These are phyloP conservation scores for Paragorgia papillata DNA, from an alignment of 92 coral and sea anemone species.

Conservation along the genomic window DNA sequence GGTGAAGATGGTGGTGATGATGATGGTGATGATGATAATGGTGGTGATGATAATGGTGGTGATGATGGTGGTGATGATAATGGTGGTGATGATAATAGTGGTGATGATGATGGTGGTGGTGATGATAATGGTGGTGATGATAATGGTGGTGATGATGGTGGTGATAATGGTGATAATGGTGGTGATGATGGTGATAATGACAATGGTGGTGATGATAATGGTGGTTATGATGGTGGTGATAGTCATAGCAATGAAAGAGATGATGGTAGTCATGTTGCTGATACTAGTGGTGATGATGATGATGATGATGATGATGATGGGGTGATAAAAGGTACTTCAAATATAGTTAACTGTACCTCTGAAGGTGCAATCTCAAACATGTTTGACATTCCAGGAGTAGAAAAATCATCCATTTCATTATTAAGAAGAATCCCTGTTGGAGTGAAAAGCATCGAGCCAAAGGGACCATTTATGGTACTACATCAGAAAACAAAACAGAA, in stretches of 20 bases:
- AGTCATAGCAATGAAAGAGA: neutral
- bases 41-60: conserved; percentile 21
- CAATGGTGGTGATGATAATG: neutral
- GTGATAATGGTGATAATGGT: neutral
- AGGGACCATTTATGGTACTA: conserved; percentile 83
- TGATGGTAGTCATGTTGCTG: neutral
- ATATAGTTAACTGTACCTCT: conserved; percentile 47
- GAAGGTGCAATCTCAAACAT: conserved; percentile 68
- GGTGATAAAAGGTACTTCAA: neutral
- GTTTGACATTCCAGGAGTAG: conserved; percentile 63
- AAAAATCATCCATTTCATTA: conserved; percentile 91
- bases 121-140: conserved; percentile 26
- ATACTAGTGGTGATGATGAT: neutral
- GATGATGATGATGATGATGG: neutral
- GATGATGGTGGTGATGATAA: conserved; percentile 10
- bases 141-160: conserved; percentile 20
- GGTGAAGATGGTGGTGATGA: neutral
- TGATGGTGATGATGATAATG: conserved; percentile 13
- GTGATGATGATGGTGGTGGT: conserved; percentile 21
- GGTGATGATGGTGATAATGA: neutral
- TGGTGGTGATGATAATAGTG: conserved; percentile 25
- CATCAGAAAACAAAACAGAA: conserved; percentile 5
- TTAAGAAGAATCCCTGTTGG: conserved; percentile 81
- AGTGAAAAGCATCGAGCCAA: conserved; percentile 91
- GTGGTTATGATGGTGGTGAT: neutral